A percentile compares a stretch with the other conserved stretches of the same genome.
Evolutionary conservation across 2,113 vertebrate species (phyloP).

Genomic region (Steatornis caripensis): DNA sequence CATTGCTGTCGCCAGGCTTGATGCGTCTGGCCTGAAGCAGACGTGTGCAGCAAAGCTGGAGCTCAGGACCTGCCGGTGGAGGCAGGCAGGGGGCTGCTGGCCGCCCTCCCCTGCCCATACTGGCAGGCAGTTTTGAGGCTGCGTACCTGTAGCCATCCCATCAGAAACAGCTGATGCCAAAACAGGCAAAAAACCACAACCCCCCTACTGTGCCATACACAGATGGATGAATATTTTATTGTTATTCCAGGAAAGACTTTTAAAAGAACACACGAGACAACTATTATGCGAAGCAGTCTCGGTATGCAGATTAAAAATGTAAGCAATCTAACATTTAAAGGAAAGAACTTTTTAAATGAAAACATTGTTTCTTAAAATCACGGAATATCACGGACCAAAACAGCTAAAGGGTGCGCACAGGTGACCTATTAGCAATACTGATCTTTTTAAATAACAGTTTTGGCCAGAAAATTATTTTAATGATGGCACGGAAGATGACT

Average conservation of each 20-base stretch:
- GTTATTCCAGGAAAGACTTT: slow-evolving; percentile 76
- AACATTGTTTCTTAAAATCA: background rate
- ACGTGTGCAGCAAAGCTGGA: background rate
- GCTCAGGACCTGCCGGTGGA: background rate
- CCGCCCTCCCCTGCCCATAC: background rate
- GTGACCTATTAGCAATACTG: background rate
- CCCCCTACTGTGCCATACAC: slow-evolving; percentile 7
- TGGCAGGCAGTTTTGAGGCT: background rate
- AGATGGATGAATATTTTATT: slow-evolving; percentile 76
- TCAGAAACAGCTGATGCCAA: slow-evolving; percentile 5
- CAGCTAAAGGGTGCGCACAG: background rate
- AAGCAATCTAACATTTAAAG: background rate
- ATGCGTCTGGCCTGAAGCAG: background rate
- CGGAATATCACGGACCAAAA: background rate
- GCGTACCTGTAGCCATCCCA: background rate
- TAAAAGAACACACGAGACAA: slow-evolving; percentile 63
- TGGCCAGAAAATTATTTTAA: background rate
- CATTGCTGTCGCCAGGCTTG: background rate
- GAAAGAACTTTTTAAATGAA: background rate
- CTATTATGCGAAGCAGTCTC: slow-evolving; percentile 8
- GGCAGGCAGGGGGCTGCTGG: background rate
- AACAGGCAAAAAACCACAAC: background rate
- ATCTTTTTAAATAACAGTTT: background rate
- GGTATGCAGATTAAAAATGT: background rate
- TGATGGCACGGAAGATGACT: background rate